Evolutionary conservation across 2,797 vertebrate species (phyloP).

Genomic region (Aselliscus stoliczkanus): DNA sequence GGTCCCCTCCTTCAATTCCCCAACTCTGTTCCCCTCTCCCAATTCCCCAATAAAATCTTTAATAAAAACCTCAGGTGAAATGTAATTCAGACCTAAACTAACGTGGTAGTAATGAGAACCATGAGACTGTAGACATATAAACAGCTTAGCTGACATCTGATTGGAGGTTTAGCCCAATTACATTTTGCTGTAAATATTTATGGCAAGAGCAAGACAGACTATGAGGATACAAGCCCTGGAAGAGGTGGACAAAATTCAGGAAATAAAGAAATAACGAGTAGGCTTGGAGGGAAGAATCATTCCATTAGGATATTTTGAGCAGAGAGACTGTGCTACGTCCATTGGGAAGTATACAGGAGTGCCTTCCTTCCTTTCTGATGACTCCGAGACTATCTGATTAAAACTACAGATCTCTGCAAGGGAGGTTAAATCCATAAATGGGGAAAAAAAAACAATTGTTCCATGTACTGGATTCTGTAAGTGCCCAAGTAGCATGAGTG

Average conservation of each 20-base stretch:
- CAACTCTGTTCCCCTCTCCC: too few species aligned
- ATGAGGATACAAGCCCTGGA: neutral
- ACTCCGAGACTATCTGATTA: neutral
- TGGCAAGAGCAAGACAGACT: neutral
- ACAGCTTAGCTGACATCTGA: neutral
- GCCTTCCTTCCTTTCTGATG: neutral
- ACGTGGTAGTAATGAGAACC: neutral
- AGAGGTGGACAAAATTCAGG: neutral
- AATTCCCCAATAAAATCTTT: too few species aligned
- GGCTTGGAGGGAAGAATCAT: neutral
- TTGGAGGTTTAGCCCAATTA: neutral
- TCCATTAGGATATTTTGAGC: neutral
- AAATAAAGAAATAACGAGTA: neutral
- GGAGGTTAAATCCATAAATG: neutral
- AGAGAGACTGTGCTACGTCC: neutral
- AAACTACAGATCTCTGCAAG: neutral
- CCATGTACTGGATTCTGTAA: neutral
- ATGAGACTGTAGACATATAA: neutral
- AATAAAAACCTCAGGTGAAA: neutral
- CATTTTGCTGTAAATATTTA: neutral
- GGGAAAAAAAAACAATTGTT: neutral
- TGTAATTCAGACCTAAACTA: neutral
- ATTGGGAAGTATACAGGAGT: neutral
- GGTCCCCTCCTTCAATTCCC: too few species aligned
- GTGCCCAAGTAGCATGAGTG: too few species aligned